Conservation (phyloP, 2,888 invertebrate species). For the Onthophagus sagittarius region DNA sequence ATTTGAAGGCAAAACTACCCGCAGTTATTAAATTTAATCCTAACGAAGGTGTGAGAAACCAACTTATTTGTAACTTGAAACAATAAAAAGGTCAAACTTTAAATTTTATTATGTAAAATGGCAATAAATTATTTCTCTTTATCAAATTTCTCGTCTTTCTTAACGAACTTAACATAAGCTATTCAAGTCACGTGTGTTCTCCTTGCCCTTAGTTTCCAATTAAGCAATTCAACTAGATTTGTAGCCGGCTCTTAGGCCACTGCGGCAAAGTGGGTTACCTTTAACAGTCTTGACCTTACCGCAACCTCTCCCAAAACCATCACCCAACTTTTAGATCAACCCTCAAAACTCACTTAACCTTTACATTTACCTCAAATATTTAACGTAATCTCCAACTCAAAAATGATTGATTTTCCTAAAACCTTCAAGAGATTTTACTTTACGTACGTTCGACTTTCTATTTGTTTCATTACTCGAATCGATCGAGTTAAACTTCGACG, state of each 20-base stretch:
- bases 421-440: not conserved
- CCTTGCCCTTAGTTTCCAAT: constrained; percentile 8
- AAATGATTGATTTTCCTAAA: not conserved
- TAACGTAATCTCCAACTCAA: not conserved
- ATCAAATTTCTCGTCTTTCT: not conserved
- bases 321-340: not conserved
- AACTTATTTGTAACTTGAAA: not conserved
- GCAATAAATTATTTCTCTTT: too few species aligned
- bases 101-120: not conserved
- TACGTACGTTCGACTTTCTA: not conserved
- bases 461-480: not conserved
- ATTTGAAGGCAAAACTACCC: not conserved
- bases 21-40: not conserved
- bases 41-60: not conserved
- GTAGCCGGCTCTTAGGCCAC: not conserved
- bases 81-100: not conserved
- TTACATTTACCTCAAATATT: not conserved
- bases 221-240: constrained; percentile 6
- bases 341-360: not conserved
- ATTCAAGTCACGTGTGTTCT: not conserved
- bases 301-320: not conserved
- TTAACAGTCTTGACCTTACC: not conserved
- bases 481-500: not conserved
- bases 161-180: not conserved
- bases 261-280: constrained; percentile 5